Evolutionary conservation across 2,888 invertebrate genomes (phyloP), one percentile per base, ranked within the genome.

Genomic region (Leptinotarsa haldemani): DNA sequence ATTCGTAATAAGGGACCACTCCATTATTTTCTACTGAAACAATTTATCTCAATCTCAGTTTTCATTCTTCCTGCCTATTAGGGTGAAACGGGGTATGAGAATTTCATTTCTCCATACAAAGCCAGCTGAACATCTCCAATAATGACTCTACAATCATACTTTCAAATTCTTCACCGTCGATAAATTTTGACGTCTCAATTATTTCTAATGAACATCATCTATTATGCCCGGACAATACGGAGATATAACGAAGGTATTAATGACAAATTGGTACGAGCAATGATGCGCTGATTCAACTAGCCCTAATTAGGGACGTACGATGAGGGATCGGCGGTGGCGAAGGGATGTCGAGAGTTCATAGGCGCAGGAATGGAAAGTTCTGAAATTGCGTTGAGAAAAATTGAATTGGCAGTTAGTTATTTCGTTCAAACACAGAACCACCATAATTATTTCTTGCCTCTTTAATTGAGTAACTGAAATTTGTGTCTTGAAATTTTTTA

Each of bases 201-300:
- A 67, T 53, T 53, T 40, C 67, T 67, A 71, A 71, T 74, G 74
- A 67, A 64, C 71, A 69, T 12, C 52, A 40, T 18, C 53, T n/a
- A 67, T 67, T 67, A 67, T 67, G 53, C 12, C 40, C 53, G 30
- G 82, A 84, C 77, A 79, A 79, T 78, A 76, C 67, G 71, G 70
- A 75, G 75, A 73, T 73, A 75, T 79, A 80, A 79, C 77, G 80
- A 79, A 80, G 78, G 80, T 80, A 82, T 82, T 81, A 81, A 77
- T 79, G 81, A 82, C 80, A 82, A 83, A 82, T 83, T 82, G 67
- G 53, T 67, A 76, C 75, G 78, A 80, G 81, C 81, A 79, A 80
- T 80, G 79, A 82, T 81, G 82, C 78, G 77, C 78, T 76, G 80
- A 80, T 82, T 81, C 81, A 77, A 80, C 83, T 79, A 79, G 77